Evolutionary conservation across 2,113 vertebrate species (phyloP).

Genomic region (Colius striatus): DNA sequence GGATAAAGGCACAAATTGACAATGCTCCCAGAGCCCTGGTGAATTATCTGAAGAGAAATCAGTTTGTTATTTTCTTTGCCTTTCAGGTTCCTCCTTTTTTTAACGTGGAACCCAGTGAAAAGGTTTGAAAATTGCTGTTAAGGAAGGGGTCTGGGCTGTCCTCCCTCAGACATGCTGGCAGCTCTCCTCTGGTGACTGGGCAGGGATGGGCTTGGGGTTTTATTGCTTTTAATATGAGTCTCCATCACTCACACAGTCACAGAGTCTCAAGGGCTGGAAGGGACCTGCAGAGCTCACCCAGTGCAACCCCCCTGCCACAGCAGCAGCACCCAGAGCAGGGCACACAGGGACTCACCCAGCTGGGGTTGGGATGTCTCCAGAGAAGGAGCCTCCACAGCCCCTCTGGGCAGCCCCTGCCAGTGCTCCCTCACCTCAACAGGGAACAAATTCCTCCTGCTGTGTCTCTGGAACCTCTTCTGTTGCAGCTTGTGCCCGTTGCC

Average conservation of each 20-base stretch:
- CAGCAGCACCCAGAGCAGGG: too few species aligned
- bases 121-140: conserved; percentile 50
- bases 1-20: conserved; percentile 47
- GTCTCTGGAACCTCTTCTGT: too few species aligned
- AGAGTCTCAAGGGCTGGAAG: too few species aligned
- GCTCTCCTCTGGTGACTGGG: background rate
- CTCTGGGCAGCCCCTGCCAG: too few species aligned
- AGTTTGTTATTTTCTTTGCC: conserved; percentile 56
- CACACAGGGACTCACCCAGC: too few species aligned
- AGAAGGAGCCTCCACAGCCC: too few species aligned
- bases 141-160: conserved; percentile 1
- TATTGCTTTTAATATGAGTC: background rate
- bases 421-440: too few species aligned
- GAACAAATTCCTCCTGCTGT: too few species aligned
- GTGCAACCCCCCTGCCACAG: too few species aligned
- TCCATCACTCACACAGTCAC: background rate
- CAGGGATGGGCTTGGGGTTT: background rate
- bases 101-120: conserved; percentile 49
- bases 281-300: too few species aligned
- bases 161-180: fast-evolving
- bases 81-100: conserved; percentile 34
- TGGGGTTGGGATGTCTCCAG: too few species aligned
- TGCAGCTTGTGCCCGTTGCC: too few species aligned
- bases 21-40: background rate
- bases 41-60: conserved; percentile 55